Conservation (phyloP, 2,113 vertebrate genomes). For the Catharus fuscescens region DNA sequence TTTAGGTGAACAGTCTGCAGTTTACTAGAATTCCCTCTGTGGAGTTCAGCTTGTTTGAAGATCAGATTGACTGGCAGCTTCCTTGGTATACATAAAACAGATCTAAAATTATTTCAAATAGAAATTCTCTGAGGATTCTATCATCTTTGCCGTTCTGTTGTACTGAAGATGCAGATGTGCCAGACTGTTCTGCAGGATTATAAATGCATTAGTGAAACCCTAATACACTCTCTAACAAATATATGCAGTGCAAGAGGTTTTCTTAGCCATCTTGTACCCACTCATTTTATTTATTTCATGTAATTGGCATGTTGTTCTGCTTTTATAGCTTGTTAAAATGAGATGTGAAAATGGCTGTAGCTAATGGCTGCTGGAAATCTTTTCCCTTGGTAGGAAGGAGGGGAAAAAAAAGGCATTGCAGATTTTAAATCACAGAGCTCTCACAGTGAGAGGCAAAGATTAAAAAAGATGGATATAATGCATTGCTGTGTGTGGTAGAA, state of each 20-base stretch:
- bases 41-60: conserved; percentile 70
- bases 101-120: conserved; percentile 75
- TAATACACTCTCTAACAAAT: conserved; percentile 57
- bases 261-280: conserved; percentile 52
- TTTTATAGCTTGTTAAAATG: conserved; percentile 68
- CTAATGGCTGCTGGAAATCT: conserved; percentile 63
- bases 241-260: conserved; percentile 52
- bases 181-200: conserved; percentile 52
- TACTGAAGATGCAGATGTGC: conserved; percentile 64
- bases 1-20: conserved; percentile 68
- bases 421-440: conserved; percentile 10
- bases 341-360: conserved; percentile 62
- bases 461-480: not conserved
- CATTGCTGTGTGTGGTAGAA: not conserved
- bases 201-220: conserved; percentile 59
- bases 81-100: conserved; percentile 70
- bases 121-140: conserved; percentile 61
- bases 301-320: conserved; percentile 65
- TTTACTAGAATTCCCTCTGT: conserved; percentile 61
- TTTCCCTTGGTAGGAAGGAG: conserved; percentile 38
- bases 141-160: conserved; percentile 55
- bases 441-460: not conserved
- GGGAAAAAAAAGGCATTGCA: not conserved
- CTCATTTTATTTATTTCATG: conserved; percentile 70
- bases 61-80: conserved; percentile 77